Conservation (phyloP, 2,888 invertebrate genomes). For the Agriopis marginaria region DNA sequence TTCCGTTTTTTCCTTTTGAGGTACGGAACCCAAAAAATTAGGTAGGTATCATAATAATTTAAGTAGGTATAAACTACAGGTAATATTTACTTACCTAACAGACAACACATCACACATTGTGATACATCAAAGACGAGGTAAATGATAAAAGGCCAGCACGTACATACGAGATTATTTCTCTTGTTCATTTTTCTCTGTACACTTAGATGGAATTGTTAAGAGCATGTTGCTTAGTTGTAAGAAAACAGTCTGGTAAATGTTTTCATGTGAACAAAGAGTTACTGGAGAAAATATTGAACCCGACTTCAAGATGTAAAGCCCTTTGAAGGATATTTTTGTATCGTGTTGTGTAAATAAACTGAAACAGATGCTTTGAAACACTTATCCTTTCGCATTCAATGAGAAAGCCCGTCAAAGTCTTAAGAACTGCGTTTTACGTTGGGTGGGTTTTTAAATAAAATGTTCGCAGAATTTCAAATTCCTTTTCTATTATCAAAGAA, state of each 20-base stretch:
- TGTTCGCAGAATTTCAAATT: too few species aligned
- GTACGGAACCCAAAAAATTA: too few species aligned
- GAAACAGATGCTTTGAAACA: slow-evolving; percentile 26
- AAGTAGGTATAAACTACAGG: too few species aligned
- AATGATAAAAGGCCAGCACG: slow-evolving; percentile 24
- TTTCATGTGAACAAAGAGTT: slow-evolving; percentile 40
- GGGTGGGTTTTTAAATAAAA: slow-evolving; percentile 20
- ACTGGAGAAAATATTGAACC: slow-evolving; percentile 31
- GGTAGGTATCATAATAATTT: too few species aligned
- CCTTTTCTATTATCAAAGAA: too few species aligned
- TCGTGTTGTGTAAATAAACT: slow-evolving; percentile 32
- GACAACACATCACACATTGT: not conserved
- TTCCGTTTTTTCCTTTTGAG: too few species aligned
- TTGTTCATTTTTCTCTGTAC: slow-evolving; percentile 31
- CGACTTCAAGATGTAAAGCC: slow-evolving; percentile 24
- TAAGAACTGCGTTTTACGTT: slow-evolving; percentile 1
- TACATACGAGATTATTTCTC: slow-evolving; percentile 28
- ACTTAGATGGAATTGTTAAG: slow-evolving; percentile 42
- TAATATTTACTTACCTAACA: too few species aligned
- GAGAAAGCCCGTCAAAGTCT: slow-evolving; percentile 10
- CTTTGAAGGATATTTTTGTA: slow-evolving; percentile 28
- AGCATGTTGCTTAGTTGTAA: slow-evolving; percentile 42
- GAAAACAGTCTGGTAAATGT: slow-evolving; percentile 40
- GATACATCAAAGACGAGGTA: slow-evolving; percentile 13
- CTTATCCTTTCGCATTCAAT: slow-evolving; percentile 20